Base-by-base conservation (phyloP, 2,888 invertebrate genomes). In the Plagodis pulveraria region DNA sequence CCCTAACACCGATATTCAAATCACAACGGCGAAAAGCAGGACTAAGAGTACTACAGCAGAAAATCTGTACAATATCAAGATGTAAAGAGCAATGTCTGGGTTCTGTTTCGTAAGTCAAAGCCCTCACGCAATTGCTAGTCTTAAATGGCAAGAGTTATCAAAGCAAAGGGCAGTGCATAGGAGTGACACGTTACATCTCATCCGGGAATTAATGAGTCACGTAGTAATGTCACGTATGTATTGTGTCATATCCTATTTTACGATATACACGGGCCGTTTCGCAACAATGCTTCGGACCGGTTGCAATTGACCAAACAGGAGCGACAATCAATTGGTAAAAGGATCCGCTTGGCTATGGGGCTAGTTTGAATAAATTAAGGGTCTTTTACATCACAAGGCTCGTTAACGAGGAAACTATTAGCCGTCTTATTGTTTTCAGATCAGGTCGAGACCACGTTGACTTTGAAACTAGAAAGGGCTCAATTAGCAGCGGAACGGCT, bases 181-280 rank as follows among this genome's bases (percentile, higher is more conserved):
- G 42, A 42, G 43, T 58, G 47, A 52, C 50, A 58, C 33, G 56
- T 54, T 58, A 55, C 61, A 46, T 55, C 50, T 70, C 69, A 70
- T 76, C 75, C 73, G 59, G 72, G 73, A 76, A 68, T 67, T 63
- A 69, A 80, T 79, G 79, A 78, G 70, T 79, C 78, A 82, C 61
- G 63, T 69, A 65, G 9, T 36, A 36, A 0, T 70, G 70, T 73
- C 81, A 36, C 36, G 40, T 40, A 40, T 40, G 43, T 53, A 82
- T 80, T 87, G 77, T 87, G 89, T 89, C 89, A 90, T 87, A 86
- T 90, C 89, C 89, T 87, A 88, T 86, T 89, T 90, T 84, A 86
- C 81, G 74, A 72, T 70, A 66, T 73, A 71, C 76, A 71, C 73
- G 73, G 77, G 74, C 78, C 74, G 83, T 89, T 90, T 87, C 84